Percentiles rank a stretch among this genome's conserved stretches.
These are phyloP conservation scores for Abrostola triplasia DNA, from an alignment of 2,888 invertebrate species.

Conservation along the genomic window DNA sequence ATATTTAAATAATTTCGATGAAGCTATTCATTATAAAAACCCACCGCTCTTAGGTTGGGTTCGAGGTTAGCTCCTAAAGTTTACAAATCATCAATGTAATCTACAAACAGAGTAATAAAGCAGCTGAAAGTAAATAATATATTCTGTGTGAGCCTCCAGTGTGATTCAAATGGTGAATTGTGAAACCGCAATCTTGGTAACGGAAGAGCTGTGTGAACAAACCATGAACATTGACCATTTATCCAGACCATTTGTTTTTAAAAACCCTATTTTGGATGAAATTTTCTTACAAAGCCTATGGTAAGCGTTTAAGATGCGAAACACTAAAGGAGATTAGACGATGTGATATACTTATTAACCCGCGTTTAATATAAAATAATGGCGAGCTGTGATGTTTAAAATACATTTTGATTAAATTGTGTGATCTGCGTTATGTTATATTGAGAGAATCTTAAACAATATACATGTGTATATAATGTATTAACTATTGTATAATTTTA, in stretches of 20 bases:
- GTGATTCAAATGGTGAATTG: constrained; percentile 55
- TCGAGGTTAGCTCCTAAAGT: constrained; percentile 6
- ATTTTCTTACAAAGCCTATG: constrained; percentile 45
- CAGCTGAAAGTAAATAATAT: constrained; percentile 19
- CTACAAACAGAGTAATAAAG: constrained; percentile 13
- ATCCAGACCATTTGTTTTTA: constrained; percentile 49
- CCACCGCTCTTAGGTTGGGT: too few relatives aligned
- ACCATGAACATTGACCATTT: constrained; percentile 44
- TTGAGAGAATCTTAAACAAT: background rate
- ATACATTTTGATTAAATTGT: constrained; percentile 7
- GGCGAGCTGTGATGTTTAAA: background rate
- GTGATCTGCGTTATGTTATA: too few relatives aligned
- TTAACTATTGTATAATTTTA: too few relatives aligned
- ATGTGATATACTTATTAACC: constrained; percentile 27
- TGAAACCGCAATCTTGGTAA: constrained; percentile 46
- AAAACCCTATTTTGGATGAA: constrained; percentile 47
- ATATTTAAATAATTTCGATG: too few relatives aligned
- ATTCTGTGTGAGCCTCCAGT: constrained; percentile 12
- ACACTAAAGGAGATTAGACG: constrained; percentile 44
- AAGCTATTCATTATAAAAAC: too few relatives aligned
- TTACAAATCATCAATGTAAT: constrained; percentile 2
- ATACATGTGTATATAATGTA: background rate
- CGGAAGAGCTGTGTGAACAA: constrained; percentile 39
- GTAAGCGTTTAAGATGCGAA: constrained; percentile 35
- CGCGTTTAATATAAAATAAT: constrained; percentile 26